These are phyloP conservation scores for Brachyopa scutellaris DNA, from an alignment of 2,888 invertebrate species.

Conservation along the genomic window DNA sequence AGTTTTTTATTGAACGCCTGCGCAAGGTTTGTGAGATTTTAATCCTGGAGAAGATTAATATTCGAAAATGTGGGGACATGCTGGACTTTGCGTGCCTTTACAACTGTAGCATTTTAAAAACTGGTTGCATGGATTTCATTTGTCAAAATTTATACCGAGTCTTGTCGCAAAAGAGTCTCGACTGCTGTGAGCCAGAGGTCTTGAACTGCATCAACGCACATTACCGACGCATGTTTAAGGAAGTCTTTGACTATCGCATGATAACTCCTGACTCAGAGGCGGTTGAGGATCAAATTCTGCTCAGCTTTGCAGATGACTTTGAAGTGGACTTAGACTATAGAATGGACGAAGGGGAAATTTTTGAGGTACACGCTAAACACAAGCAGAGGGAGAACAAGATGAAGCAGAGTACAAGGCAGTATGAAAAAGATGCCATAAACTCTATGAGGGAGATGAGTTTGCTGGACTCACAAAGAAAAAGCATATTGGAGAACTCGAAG, in stretches of 20 bases:
- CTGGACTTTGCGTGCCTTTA: constrained; percentile 89
- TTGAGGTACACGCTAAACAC: constrained; percentile 67
- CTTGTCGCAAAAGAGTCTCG: constrained; percentile 87
- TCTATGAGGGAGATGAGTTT: constrained; percentile 79
- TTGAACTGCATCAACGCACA: constrained; percentile 86
- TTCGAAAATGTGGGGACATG: constrained; percentile 90
- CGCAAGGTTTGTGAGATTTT: constrained; percentile 88
- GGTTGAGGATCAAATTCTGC: constrained; percentile 84
- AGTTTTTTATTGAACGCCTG: constrained; percentile 88
- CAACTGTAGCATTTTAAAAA: constrained; percentile 88
- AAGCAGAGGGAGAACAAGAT: constrained; percentile 76
- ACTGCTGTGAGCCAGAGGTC: constrained; percentile 85
- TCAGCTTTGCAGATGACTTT: constrained; percentile 81
- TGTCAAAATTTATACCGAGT: constrained; percentile 88
- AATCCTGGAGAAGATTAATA: constrained; percentile 85
- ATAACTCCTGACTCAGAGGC: constrained; percentile 88
- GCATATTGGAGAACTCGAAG: constrained; percentile 43
- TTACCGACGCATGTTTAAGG: constrained; percentile 85
- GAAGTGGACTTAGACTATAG: constrained; percentile 83
- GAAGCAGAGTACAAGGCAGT: constrained; percentile 77
- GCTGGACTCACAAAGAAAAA: constrained; percentile 66
- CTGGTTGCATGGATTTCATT: constrained; percentile 90
- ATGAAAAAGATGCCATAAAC: constrained; percentile 80
- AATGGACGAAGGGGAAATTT: constrained; percentile 79
- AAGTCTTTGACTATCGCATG: constrained; percentile 84